Base-by-base conservation (phyloP, 2,888 invertebrate species). In the Epinotia brunnichana region DNA sequence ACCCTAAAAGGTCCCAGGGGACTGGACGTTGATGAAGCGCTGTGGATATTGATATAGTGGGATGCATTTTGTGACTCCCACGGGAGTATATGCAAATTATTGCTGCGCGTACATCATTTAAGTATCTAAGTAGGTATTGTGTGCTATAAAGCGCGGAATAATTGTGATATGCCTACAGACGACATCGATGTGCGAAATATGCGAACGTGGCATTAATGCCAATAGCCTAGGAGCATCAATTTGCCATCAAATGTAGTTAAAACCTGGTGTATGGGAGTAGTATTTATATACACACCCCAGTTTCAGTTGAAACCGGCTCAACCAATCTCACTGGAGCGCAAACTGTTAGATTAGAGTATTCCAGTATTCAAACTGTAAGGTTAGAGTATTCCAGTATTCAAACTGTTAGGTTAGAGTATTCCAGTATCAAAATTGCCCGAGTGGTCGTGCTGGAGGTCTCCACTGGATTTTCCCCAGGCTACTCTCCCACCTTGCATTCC, bases 1-100 rank as follows among this genome's bases (percentile, higher is more conserved):
- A 19, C 41, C 53, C 41, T 56, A 29, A 67, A 44, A 41, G 48
- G 76, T 63, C 70, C 7, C 59, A 74, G 73, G 66, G 63, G 17
- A 48, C 29, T n/a, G 7, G 15, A 21, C 7, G 56, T 19, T 68
- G 68, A 68, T 68, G 68, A 68, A 59, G 11, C 57, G 57, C 29
- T 2, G 48, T 35, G 59, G 57, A 41, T 67, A 67, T 48, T 67
- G 57, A 57, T 57, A 67, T 24, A 57, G 24, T 67, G 44, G 41
- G 57, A 11, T 48, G 48, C 48, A n/a, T 53, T 5, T 61, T 61
- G 44, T 17, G 21, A 44, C 13, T 44, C 61, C 61, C 44, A 15
- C 13, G 15, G 44, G 41, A 19, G 19, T 41, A 2, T 15, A 41
- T 15, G 60, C 60, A 41, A 41, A 41, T 41, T 60, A 60, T 60